Evolutionary conservation across 2,113 vertebrate genomes (phyloP).

Genomic region (Malurus cyaneus): DNA sequence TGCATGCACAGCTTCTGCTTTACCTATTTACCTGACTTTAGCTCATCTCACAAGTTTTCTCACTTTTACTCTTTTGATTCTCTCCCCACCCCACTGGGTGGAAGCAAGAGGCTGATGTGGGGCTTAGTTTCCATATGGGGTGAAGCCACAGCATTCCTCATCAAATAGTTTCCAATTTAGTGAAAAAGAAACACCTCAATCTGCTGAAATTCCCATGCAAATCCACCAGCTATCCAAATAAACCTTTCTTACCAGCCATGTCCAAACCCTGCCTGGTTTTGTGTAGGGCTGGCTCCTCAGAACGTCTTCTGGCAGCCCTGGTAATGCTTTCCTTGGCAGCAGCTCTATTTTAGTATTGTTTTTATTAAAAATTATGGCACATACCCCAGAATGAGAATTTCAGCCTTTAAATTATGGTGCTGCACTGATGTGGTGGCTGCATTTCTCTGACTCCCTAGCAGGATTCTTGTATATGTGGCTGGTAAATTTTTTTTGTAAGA

Average conservation of each 20-base stretch:
- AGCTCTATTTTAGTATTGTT: neutral
- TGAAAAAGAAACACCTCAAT: neutral
- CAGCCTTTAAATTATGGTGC: neutral
- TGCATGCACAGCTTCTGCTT: neutral
- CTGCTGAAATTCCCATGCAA: neutral
- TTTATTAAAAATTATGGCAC: conserved; percentile 36
- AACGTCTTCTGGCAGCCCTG: neutral
- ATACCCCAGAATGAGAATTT: neutral
- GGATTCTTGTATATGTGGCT: neutral
- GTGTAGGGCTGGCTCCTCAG: neutral
- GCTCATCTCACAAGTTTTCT: neutral
- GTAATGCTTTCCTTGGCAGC: conserved; percentile 41
- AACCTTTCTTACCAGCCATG: neutral
- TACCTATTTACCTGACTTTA: neutral
- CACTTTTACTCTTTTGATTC: neutral
- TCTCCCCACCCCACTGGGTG: neutral
- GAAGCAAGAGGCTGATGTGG: neutral
- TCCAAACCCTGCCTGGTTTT: neutral
- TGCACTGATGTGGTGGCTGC: neutral
- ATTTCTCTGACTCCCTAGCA: neutral
- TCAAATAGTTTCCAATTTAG: neutral
- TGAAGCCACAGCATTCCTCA: neutral
- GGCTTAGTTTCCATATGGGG: neutral
- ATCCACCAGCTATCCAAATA: neutral
- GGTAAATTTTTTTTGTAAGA: neutral